Conservation (phyloP, 2,888 invertebrate species). For the Spialia ferax region DNA sequence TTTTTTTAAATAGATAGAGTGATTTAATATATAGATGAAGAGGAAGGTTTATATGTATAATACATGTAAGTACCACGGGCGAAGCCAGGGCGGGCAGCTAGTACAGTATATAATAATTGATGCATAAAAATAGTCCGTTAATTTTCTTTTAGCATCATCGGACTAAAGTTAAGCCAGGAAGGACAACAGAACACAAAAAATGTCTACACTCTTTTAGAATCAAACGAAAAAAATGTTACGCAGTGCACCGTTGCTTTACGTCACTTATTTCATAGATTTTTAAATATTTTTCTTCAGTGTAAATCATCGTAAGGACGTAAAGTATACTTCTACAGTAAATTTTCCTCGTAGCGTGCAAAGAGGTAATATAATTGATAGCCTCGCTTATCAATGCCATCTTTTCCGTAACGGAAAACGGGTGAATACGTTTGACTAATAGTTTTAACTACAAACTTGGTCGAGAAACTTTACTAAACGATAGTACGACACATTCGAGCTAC, state of each 20-base stretch:
- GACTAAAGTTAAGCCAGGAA: too few species aligned
- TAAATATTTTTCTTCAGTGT: background rate
- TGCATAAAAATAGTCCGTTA: too few species aligned
- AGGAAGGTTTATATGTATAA: too few species aligned
- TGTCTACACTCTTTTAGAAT: background rate
- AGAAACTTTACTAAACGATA: too few species aligned
- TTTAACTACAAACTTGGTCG: slow-evolving; percentile 50
- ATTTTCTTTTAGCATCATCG: too few species aligned
- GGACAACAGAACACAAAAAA: background rate
- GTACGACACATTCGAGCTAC: too few species aligned
- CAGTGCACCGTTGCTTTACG: background rate
- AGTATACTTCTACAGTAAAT: slow-evolving; percentile 9
- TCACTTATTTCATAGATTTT: background rate
- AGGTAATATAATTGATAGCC: slow-evolving; percentile 62
- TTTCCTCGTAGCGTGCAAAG: slow-evolving; percentile 59
- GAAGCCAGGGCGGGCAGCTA: too few species aligned
- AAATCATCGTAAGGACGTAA: slow-evolving; percentile 7
- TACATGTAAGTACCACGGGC: too few species aligned
- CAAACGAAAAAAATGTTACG: background rate
- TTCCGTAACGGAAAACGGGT: slow-evolving; percentile 62
- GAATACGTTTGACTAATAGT: slow-evolving; percentile 64
- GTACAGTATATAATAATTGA: too few species aligned
- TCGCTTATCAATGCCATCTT: slow-evolving; percentile 66
- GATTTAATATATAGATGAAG: too few species aligned
- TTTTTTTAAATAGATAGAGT: too few species aligned